Evolutionary conservation across 2,113 vertebrate genomes (phyloP), one percentile per base, ranked within the genome.

Genomic region (Hypomesus transpacificus): DNA sequence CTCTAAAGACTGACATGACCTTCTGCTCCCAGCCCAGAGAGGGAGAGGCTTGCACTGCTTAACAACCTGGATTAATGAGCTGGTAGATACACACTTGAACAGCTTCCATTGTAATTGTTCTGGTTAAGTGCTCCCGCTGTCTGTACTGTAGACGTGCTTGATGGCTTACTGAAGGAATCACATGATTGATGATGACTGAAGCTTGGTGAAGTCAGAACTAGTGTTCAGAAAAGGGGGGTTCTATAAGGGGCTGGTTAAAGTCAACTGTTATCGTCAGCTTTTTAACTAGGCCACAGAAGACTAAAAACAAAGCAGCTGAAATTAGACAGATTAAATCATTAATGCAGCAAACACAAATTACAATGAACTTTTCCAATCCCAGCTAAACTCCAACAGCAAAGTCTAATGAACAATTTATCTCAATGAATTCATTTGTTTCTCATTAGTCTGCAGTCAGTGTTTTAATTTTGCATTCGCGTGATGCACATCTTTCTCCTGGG

Each of bases 291-390:
- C 39, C 39, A 46, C 39, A 70, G 84, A 26, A 79, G 82, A 80
- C 87, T 76, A 80, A 80, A 28, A 75, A 68, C 82, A 86, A 4
- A 20, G 75, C 70, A 74, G 74, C 61, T 70, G 77, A 76, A 84
- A 87, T 87, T 80, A 84, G 57, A 79, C 71, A 75, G 81, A 87
- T 86, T 76, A 90, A 86, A 81, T 76, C 87, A 85, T 87, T 86
- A 81, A 86, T 88, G 89, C 75, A 80, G 79, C 78, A 75, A 87
- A 84, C 84, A 82, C 79, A 89, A 86, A 88, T 87, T 87, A 84
- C 85, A 82, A 74, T 89, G 87, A 91, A 90, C 89, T 90, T 90
- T 88, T 89, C 81, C 89, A 90, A 90, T 87, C 84, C 79, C 78
- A 82, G 75, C 68, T 82, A 89, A 86, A 86, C 82, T 85, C 68